Evolutionary conservation across 1,140 invertebrate genomes (phyloP), one percentile per base, ranked within the genome.

Genomic region (Pseudobourletiella spinata): DNA sequence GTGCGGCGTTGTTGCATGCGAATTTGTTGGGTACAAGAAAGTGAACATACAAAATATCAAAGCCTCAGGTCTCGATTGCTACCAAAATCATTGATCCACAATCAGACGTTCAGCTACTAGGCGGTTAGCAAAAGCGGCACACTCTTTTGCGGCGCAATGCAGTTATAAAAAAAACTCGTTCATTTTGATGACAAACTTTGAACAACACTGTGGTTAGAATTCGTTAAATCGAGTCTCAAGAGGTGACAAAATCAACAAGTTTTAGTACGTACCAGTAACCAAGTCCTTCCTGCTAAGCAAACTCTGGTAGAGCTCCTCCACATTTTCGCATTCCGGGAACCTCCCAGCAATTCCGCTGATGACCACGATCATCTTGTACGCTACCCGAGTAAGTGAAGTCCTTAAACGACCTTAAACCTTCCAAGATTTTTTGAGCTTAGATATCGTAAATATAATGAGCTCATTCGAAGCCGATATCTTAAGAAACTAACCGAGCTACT

Each of bases 301-400:
- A 67, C 80, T 73, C 29, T 81, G 71, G 29, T 74, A 72, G 62
- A 83, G 82, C 66, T 82, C 79, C 52, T 75, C 72, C 22, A 83
- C 73, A 68, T 77, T 80, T 26, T 79, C 75, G 28, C 78, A 80
- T 65, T 81, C 75, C 18, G 81, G 81, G 60, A 81, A 78, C 59
- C 79, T 73, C 51, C 81, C 79, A 22, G 78, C 78, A 50, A 83
- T 76, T 28, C 81, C 81, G 48, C 72, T 75, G 44, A 83, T 79
- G 16, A 80, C 79, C n/a, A n/a, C n/a, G n/a, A n/a, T n/a, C n/a
- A n/a, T n/a, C n/a, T n/a, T n/a, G n/a, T n/a, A n/a, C n/a, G n/a
- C n/a, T n/a, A n/a, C n/a, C n/a, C n/a, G n/a, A n/a, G n/a, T n/a
- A n/a, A n/a, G n/a, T n/a, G n/a, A n/a, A n/a, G n/a, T n/a, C n/a